Evolutionary conservation across 1,140 invertebrate genomes (phyloP).

Genomic region (Drosophila navojoa): DNA sequence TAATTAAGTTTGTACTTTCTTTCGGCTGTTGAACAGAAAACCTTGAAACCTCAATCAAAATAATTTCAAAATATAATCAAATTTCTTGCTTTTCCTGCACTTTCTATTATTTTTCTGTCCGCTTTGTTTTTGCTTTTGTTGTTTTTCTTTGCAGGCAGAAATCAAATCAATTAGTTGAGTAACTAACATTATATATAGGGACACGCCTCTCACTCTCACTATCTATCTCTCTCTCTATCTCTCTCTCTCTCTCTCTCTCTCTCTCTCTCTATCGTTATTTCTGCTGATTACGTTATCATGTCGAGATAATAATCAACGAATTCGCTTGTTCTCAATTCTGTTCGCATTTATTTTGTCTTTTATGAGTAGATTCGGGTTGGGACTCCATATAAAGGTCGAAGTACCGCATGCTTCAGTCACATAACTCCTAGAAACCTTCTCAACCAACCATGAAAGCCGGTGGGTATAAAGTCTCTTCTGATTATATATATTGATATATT

Average conservation of each 20-base stretch:
- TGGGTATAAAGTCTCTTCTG: slow-evolving; percentile 36
- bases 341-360: slow-evolving; percentile 11
- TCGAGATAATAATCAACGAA: slow-evolving; percentile 68
- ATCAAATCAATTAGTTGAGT: slow-evolving; percentile 34
- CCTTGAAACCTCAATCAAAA: no score
- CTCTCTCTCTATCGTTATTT: slow-evolving; percentile 20
- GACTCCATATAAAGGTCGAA: slow-evolving; percentile 60
- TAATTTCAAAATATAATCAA: background rate
- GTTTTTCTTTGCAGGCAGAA: background rate
- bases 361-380: background rate
- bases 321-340: slow-evolving; percentile 57
- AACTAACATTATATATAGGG: slow-evolving; percentile 17
- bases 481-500: slow-evolving; percentile 14
- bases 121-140: background rate
- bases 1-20: no score
- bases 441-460: slow-evolving; percentile 65
- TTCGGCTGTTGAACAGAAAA: no score
- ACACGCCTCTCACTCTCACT: background rate
- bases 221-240: background rate
- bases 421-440: slow-evolving; percentile 56
- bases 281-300: slow-evolving; percentile 5
- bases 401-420: slow-evolving; percentile 29
- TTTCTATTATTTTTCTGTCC: background rate
- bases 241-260: background rate
- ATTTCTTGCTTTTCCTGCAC: background rate